Evolutionary conservation across 2,113 vertebrate species (phyloP).

Genomic region (Ia io): DNA sequence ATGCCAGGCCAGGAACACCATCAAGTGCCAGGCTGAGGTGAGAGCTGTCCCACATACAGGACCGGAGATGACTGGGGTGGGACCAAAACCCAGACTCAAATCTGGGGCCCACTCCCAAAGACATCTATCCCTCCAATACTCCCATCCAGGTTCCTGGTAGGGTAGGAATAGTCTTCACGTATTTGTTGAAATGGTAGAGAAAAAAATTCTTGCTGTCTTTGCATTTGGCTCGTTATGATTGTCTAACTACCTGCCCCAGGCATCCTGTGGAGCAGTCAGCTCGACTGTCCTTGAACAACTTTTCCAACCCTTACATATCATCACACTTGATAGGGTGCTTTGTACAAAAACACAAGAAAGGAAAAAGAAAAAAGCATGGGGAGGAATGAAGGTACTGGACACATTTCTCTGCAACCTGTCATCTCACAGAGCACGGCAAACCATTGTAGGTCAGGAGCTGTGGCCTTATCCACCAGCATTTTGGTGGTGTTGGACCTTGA

Average conservation of each 20-base stretch:
- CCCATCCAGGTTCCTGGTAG: not conserved
- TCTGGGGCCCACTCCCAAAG: not conserved
- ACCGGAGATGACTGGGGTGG: not conserved
- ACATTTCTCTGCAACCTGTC: not conserved
- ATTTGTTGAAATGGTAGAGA: not conserved
- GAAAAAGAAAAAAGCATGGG: no score
- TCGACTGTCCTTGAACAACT: not conserved
- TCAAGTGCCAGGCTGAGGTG: not conserved
- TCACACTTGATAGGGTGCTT: not conserved
- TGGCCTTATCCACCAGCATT: no score
- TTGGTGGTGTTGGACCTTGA: not conserved
- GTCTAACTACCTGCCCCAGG: not conserved
- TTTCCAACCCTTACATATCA: not conserved
- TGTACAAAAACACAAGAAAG: not conserved
- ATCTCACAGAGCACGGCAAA: not conserved
- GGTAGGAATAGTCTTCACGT: not conserved
- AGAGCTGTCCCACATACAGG: not conserved
- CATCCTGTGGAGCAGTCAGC: not conserved
- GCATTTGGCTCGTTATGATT: not conserved
- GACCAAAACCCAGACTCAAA: not conserved
- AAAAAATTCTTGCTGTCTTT: no score
- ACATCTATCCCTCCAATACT: not conserved
- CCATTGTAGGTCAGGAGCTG: not conserved
- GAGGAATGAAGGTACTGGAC: not conserved
- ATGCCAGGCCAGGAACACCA: not conserved